These are phyloP conservation scores for Triplophysa dalaica DNA, from an alignment of 2,113 vertebrate genomes.

Conservation along the genomic window DNA sequence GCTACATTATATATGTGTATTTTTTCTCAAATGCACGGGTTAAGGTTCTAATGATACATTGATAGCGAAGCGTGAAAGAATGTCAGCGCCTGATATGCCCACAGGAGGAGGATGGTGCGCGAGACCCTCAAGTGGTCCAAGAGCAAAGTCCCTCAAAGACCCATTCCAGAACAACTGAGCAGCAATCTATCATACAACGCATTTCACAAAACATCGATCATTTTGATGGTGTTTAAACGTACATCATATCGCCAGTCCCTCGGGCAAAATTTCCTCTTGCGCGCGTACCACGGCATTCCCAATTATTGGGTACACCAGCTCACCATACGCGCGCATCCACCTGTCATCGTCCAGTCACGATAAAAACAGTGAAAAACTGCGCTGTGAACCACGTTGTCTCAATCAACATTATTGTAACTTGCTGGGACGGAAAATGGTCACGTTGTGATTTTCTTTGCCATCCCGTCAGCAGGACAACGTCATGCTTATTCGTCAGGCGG, in stretches of 20 bases:
- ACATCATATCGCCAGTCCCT: not conserved
- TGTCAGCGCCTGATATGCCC: slow-evolving; percentile 27
- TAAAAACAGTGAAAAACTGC: not conserved
- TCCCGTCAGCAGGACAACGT: slow-evolving; percentile 64
- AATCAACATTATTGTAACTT: slow-evolving; percentile 16
- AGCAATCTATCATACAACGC: not conserved
- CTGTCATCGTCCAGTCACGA: slow-evolving; percentile 32
- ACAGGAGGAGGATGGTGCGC: slow-evolving; percentile 36
- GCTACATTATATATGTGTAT: not conserved
- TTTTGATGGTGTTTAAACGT: not conserved
- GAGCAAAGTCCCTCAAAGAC: not conserved
- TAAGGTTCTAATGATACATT: not conserved
- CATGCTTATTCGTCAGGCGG: slow-evolving; percentile 53
- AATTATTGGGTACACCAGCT: slow-evolving; percentile 43
- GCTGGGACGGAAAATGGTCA: not conserved
- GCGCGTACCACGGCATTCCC: slow-evolving; percentile 46
- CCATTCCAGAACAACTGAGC: not conserved
- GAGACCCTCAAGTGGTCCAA: slow-evolving; percentile 32
- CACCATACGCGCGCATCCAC: slow-evolving; percentile 25
- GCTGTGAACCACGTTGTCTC: not conserved
- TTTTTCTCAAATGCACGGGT: not conserved
- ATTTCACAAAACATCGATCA: not conserved
- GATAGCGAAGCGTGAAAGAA: not conserved
- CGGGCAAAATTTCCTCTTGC: slow-evolving; percentile 6
- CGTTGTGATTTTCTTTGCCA: slow-evolving; percentile 30